Evolutionary conservation across 2,113 vertebrate genomes (phyloP).

Genomic region (Lanius collurio): DNA sequence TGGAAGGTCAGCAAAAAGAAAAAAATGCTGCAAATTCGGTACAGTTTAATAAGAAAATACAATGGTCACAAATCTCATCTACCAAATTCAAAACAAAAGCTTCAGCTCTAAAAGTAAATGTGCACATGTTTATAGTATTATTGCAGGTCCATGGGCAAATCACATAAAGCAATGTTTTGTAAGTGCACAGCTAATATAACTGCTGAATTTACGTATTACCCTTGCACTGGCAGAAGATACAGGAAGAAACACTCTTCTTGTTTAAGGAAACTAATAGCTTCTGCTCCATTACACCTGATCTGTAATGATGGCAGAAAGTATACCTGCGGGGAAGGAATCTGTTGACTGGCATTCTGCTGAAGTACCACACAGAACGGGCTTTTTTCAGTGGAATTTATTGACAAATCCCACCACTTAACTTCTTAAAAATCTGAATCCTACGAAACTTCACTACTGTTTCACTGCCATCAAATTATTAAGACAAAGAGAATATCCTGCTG

Average conservation of each 20-base stretch:
- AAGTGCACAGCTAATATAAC: slow-evolving; percentile 28
- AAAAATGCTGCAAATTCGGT: accelerated
- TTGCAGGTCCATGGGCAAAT: slow-evolving; percentile 51
- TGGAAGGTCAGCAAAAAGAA: background rate
- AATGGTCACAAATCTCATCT: background rate
- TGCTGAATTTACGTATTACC: slow-evolving; percentile 61
- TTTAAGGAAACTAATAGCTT: slow-evolving; percentile 79
- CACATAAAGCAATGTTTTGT: background rate
- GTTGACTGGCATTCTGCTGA: slow-evolving; percentile 70
- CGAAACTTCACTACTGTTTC: slow-evolving; percentile 64
- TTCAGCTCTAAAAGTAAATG: slow-evolving; percentile 32
- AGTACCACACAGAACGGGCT: background rate
- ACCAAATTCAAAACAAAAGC: slow-evolving; percentile 43
- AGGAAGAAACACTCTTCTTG: slow-evolving; percentile 67
- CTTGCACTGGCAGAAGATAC: slow-evolving; percentile 41
- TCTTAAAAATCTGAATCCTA: slow-evolving; percentile 72
- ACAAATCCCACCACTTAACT: slow-evolving; percentile 77
- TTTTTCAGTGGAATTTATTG: slow-evolving; percentile 69
- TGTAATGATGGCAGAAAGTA: slow-evolving; percentile 70
- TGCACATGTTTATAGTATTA: slow-evolving; percentile 35
- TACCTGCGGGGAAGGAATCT: slow-evolving; percentile 73
- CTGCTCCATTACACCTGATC: slow-evolving; percentile 82
- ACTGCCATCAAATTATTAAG: slow-evolving; percentile 67
- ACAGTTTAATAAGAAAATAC: background rate
- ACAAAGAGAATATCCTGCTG: slow-evolving; percentile 69